Evolutionary conservation across 2,888 invertebrate genomes (phyloP), one percentile per base, ranked within the genome.

Genomic region (Capitulum mitella): DNA sequence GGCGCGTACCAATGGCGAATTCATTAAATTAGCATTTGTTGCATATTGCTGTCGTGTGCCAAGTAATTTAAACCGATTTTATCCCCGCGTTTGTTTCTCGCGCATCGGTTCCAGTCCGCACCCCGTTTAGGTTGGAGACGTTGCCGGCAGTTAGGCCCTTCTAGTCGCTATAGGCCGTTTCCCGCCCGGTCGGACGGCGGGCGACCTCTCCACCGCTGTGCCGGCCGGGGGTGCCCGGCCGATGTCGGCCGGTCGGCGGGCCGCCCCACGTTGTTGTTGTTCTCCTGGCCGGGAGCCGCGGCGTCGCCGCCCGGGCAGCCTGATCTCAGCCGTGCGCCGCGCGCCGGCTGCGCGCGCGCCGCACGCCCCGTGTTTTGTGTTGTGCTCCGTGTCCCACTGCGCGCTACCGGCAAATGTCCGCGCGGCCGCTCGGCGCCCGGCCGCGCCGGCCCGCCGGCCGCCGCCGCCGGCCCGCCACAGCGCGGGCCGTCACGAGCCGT

Each of bases 31-130:
- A 70, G 70, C 37, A 70, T 70, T 32, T 29, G 70, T 70, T 70
- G 70, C 70, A 32, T 70, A 70, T 70, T 70, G 37, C 70, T 70
- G 70, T 70, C 70, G 70, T 70, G 70, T 70, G 70, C 70, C 70
- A 70, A 70, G 70, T 70, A 70, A 70, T 70, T 70, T 70, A 70
- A 37, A 22, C n/a, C n/a, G 64, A 16, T 37, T 70, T 70, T 16
- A 37, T 70, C 37, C 5, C 1, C 70, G 61, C 61, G 61, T 32
- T 70, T 26, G 37, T 37, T 70, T 70, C 70, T 34, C 26, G 10
- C 37, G 70, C 22, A 70, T 37, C 19, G 22, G 70, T 70, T 70
- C 19, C 32, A 14, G 22, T 70, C 22, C 70, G 70, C 37, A 37
- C 32, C 70, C 1, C 22, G 16, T 22, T 3, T 6, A 37, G 70